Conservation (phyloP, 35 echinoderm and acorn worm genomes). For the Stichopus chloronotus region DNA sequence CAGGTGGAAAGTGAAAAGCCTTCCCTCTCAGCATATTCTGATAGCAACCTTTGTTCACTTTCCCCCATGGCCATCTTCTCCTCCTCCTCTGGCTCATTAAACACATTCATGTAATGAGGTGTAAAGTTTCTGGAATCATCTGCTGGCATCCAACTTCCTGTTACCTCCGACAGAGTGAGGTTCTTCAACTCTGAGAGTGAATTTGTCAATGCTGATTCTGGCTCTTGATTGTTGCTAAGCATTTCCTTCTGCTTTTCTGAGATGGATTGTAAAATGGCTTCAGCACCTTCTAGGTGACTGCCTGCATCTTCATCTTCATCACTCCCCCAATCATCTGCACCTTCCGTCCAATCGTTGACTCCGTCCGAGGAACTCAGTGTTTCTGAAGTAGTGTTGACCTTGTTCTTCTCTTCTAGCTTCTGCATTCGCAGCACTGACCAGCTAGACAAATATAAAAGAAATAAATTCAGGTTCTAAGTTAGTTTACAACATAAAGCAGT, state of each 20-base stretch:
- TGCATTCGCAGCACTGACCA: constrained; percentile 21
- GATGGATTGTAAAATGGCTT: not conserved
- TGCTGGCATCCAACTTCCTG: too few relatives aligned
- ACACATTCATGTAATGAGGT: constrained; percentile 25
- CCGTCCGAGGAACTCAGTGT: not conserved
- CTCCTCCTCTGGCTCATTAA: constrained; percentile 6
- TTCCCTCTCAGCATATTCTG: constrained; percentile 38
- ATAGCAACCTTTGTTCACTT: not conserved
- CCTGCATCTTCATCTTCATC: not conserved
- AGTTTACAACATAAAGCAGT: too few relatives aligned
- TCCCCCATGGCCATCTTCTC: not conserved
- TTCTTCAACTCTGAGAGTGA: not conserved
- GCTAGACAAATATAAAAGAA: not conserved
- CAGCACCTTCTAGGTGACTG: not conserved
- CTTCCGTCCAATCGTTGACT: constrained; percentile 21
- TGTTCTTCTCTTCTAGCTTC: constrained; percentile 10
- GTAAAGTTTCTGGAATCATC: not conserved
- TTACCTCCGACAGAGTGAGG: not conserved
- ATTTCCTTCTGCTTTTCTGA: not conserved
- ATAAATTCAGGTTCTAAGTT: not conserved
- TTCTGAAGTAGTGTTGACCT: not conserved
- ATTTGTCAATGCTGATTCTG: not conserved
- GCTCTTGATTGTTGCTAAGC: not conserved
- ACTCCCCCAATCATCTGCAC: constrained; percentile 44
- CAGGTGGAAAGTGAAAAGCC: not conserved